Evolutionary conservation across 2,888 invertebrate genomes (phyloP), one percentile per base, ranked within the genome.

Genomic region (Micropterix aruncella): DNA sequence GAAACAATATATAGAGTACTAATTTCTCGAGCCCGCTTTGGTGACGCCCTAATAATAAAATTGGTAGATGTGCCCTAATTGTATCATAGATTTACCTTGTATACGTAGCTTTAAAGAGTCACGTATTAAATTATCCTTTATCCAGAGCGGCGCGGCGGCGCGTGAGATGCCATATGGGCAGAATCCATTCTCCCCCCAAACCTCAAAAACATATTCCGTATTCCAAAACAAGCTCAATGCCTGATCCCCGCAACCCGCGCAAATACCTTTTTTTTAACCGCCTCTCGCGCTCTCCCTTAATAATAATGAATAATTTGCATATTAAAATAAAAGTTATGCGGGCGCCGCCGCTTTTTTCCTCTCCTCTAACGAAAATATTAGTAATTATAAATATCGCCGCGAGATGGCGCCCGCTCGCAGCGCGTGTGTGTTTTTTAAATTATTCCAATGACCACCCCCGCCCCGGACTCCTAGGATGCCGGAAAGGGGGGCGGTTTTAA

Each of bases 231-330:
- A 12, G 27, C 27, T 27, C 27, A 27, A 27, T 27, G 27, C 7
- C 5, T 27, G 27, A 27, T 27, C 27, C 27, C 27, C 27, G 7
- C 27, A 27, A 5, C 5, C 27, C 5, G 5, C 27, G 7, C 27
- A 27, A 27, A 27, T 27, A 27, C 27, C 27, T 12, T 27, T 27
- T n/a, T n/a, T 27, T 27, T 27, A 27, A 42, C 45, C 42, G 41
- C 45, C 45, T 41, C 46, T 44, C 46, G 48, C 47, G 48, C 50
- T 47, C 47, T 47, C 49, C 48, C 48, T 50, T 50, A 50, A 50
- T 50, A 49, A 50, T 50, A 50, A 50, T 50, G 49, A 50, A 50
- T 50, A 50, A 50, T 50, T 49, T 50, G 49, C 50, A 50, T 50
- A 50, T 47, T 49, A 47, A 49, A 49, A 50, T 50, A 50, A 49